These are phyloP conservation scores for Pachyseris speciosa DNA, from an alignment of 64 coral and sea anemone genomes.

Conservation along the genomic window DNA sequence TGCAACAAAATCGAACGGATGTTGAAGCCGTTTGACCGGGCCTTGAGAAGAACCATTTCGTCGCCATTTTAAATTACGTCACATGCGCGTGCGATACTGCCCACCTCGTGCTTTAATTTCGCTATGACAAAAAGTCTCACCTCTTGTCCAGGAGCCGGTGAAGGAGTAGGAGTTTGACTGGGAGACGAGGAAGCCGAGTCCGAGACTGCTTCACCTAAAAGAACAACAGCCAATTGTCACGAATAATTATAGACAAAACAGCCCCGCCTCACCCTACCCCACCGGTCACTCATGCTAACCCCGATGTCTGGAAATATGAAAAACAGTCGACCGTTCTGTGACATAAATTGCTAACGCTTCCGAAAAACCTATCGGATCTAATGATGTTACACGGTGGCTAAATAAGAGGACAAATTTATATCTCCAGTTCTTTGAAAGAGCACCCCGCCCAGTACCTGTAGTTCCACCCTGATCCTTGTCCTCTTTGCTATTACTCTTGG, in stretches of 20 bases:
- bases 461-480: slow-evolving; percentile 52
- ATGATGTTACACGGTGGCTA: no score
- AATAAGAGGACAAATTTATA: not conserved
- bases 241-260: not conserved
- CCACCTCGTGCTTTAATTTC: not conserved
- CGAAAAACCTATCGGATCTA: no score
- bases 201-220: slow-evolving; percentile 65
- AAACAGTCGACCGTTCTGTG: no score
- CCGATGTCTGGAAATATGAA: no score
- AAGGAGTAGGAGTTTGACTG: slow-evolving; percentile 42
- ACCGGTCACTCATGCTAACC: no score
- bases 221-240: not conserved
- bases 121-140: slow-evolving; percentile 6
- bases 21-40: no score
- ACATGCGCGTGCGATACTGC: no score
- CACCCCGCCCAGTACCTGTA: not conserved
- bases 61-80: no score
- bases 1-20: no score
- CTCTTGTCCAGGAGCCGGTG: slow-evolving; percentile 77
- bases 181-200: slow-evolving; percentile 71
- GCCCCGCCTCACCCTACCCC: no score
- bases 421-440: not conserved
- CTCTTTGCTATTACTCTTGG: slow-evolving; percentile 68
- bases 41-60: no score
- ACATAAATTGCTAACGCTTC: no score